Conservation (phyloP, 2,113 vertebrate species). For the Nematolebias whitei region DNA sequence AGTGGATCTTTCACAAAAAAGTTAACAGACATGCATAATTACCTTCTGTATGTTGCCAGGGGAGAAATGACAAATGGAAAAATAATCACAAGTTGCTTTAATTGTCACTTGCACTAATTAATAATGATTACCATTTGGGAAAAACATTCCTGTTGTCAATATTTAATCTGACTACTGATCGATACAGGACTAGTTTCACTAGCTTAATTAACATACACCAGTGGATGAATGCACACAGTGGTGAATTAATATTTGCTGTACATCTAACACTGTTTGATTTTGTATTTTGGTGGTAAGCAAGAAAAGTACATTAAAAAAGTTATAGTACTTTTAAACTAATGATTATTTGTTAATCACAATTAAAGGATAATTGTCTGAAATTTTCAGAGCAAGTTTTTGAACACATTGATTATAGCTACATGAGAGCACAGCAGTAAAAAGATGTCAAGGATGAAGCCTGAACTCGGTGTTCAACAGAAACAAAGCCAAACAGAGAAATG, state of each 20-base stretch:
- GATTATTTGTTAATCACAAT: neutral
- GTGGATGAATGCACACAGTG: neutral
- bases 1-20: no score
- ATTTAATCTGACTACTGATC: neutral
- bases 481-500: no score
- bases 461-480: constrained; percentile 16
- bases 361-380: neutral
- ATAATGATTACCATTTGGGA: neutral
- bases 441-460: constrained; percentile 10
- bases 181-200: neutral
- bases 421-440: neutral
- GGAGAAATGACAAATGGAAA: neutral
- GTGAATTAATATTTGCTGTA: neutral
- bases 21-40: no score
- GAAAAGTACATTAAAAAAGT: no score
- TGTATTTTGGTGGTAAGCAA: no score
- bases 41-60: neutral
- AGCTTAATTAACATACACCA: neutral
- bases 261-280: neutral
- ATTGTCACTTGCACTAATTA: neutral
- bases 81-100: neutral
- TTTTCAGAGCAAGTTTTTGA: neutral
- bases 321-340: no score
- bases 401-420: neutral
- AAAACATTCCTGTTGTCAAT: constrained; percentile 2